Conservation (phyloP, 2,113 vertebrate genomes). For the Campylomormyrus tamandua region DNA sequence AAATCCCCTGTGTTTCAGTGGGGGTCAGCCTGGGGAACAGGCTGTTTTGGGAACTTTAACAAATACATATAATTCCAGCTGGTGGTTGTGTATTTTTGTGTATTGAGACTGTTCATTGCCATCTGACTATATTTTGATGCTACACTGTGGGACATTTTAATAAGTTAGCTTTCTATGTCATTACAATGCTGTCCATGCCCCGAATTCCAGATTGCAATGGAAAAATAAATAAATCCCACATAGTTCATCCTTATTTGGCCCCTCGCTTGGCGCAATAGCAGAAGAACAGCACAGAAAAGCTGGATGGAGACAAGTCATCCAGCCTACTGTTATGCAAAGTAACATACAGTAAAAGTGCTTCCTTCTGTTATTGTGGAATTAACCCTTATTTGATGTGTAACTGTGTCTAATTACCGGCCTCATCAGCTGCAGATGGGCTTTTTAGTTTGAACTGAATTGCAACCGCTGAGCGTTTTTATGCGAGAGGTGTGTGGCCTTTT, state of each 20-base stretch:
- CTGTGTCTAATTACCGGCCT: background rate
- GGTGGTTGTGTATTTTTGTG: background rate
- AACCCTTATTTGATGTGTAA: background rate
- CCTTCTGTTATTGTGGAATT: background rate
- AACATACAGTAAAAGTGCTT: conserved; percentile 2
- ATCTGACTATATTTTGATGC: background rate
- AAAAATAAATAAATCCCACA: conserved; percentile 3
- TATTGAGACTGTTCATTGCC: background rate
- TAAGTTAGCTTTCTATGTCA: background rate
- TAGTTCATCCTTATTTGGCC: background rate
- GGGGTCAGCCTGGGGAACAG: background rate
- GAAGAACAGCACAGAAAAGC: background rate
- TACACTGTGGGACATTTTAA: background rate
- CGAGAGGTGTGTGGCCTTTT: background rate
- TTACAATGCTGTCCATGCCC: background rate
- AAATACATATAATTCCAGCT: background rate
- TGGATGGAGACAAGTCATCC: background rate
- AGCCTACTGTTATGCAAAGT: conserved; percentile 1
- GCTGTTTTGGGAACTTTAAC: background rate
- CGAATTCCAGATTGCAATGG: background rate
- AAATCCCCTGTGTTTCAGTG: background rate
- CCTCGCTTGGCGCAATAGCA: background rate
- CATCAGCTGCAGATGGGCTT: background rate
- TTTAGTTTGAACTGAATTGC: background rate
- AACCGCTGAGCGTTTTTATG: background rate